Evolutionary conservation across 2,888 invertebrate genomes (phyloP), one percentile per base, ranked within the genome.

Genomic region (Synergus japonicus): DNA sequence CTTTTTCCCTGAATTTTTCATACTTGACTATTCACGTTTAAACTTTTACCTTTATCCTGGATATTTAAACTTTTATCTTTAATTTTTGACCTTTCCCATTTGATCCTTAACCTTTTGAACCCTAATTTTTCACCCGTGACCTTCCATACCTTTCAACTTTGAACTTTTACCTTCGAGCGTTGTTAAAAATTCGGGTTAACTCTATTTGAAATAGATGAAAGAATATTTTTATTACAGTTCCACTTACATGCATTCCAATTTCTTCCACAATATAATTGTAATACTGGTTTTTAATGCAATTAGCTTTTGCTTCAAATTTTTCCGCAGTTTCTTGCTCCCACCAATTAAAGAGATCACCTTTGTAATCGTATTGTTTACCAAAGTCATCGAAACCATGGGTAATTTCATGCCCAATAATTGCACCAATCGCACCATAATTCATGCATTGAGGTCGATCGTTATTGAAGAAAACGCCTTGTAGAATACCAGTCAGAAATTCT

Each of bases 221-320:
- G 12, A 29, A 22, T 10, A 64, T 73, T 60, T 54, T 4, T 12
- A 54, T 4, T 54, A n/a, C 46, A 63, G 46, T 90, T 90, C 12
- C 12, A 90, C 93, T 93, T 93, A 97, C 97, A 90, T 96, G 95
- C 82, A 97, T 91, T 76, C 94, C 94, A 3, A 97, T 95, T 92
- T 96, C 95, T 49, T 95, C 94, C 5, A 97, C 97, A 0, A 96
- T 96, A 91, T 96, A 98, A 92, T 98, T 98, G 80, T 97, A 96
- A 90, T 98, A 98, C 91, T 98, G 98, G 85, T 98, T 95, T 85
- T 98, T 97, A 87, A 98, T 98, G 90, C 98, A 98, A 88, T 96
- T 95, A 0, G 98, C 97, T 89, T 96, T 96, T 22, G 22, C 22
- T 84, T 96, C 94, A 78, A 97, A 98, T 29, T 95, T 95, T 84